Evolutionary conservation across 2,888 invertebrate genomes (phyloP), one percentile per base, ranked within the genome.

Genomic region (Eubasilissa splendida): DNA sequence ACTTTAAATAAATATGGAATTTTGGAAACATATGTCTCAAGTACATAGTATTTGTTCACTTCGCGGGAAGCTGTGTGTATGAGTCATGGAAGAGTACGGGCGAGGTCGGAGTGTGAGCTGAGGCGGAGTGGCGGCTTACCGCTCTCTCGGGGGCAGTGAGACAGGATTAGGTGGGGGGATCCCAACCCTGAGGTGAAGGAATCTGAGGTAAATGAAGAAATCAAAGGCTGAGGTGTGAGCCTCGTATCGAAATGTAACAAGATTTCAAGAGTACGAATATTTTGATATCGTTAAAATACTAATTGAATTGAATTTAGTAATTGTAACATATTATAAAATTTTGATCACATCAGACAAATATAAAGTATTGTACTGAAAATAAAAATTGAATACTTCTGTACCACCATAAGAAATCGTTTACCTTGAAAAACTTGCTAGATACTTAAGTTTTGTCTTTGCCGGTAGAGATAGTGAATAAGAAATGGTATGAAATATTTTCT

Each of bases 81-180:
- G 50, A 14, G 14, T 68, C 53, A 56, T 33, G 70, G 22, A 22
- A 63, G 56, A 2, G 71, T 59, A 54, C 59, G 53, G 79, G 71
- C 53, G 71, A 11, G 22, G 54, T 7, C 11, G 33, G 60, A 52
- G 76, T 65, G 65, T n/a, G 58, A 73, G 56, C 8, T n/a, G 56
- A 54, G 31, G 58, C 56, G 73, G 3, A 73, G 11, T 58, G 60
- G 63, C 12, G 79, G 54, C 83, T 80, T 76, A 79, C 79, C 78
- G 76, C 71, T 53, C 83, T 81, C 81, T 12, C 5, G 83, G 78
- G 83, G 66, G 78, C 79, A 73, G 71, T 81, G 74, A 80, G 59
- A 81, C 63, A 56, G 83, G 83, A 83, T 83, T 83, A 83, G 83
- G 59, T 50, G 66, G 14, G 80, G 74, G n/a, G 59, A 56, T 52